Conservation (phyloP, 2,113 vertebrate genomes). For the Limanda limanda region DNA sequence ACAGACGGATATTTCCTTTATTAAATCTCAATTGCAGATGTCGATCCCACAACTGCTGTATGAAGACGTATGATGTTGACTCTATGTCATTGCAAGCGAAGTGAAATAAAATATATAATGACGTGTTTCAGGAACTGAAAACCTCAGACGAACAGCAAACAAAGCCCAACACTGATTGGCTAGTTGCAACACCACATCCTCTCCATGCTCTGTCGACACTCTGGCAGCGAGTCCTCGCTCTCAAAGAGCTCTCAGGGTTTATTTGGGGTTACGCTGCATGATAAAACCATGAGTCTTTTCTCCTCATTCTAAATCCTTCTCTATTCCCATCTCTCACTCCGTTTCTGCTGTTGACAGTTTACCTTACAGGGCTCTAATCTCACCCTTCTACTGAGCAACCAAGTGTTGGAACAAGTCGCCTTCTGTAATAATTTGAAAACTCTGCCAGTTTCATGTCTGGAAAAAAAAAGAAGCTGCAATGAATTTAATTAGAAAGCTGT, state of each 20-base stretch:
- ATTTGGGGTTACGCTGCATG: constrained; percentile 49
- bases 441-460: constrained; percentile 80
- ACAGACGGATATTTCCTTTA: constrained; percentile 67
- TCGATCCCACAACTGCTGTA: constrained; percentile 38
- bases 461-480: constrained; percentile 82
- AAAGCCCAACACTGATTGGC: constrained; percentile 58
- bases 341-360: constrained; percentile 69
- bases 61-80: constrained; percentile 49
- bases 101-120: constrained; percentile 46
- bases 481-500: constrained; percentile 87
- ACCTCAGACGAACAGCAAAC: constrained; percentile 37
- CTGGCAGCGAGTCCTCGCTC: constrained; percentile 46
- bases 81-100: constrained; percentile 42
- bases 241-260: constrained; percentile 61
- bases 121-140: constrained; percentile 37
- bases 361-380: constrained; percentile 76
- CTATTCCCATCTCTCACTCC: constrained; percentile 46
- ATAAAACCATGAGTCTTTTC: constrained; percentile 52
- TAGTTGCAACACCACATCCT: constrained; percentile 45
- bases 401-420: constrained; percentile 81
- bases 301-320: constrained; percentile 36
- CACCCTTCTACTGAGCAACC: constrained; percentile 65
- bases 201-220: constrained; percentile 42
- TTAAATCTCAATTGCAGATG: constrained; percentile 67
- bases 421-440: constrained; percentile 81